These are phyloP conservation scores for Oncopeltus fasciatus DNA, from an alignment of 1,140 invertebrate species.

Conservation along the genomic window DNA sequence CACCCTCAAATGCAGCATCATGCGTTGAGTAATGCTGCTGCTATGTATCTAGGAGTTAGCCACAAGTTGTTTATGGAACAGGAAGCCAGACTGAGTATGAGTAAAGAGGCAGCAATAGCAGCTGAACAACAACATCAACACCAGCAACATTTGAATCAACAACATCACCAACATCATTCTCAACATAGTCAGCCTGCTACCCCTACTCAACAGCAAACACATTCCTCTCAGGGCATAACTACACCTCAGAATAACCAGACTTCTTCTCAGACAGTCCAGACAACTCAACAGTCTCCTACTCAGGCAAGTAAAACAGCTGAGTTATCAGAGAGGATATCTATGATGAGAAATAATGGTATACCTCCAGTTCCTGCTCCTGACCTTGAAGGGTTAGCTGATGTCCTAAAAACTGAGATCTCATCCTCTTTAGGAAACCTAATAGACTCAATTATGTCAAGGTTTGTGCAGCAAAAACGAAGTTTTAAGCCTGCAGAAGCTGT, in stretches of 20 bases:
- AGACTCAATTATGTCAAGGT: slow-evolving; percentile 71
- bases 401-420: slow-evolving; percentile 77
- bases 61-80: slow-evolving; percentile 61
- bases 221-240: slow-evolving; percentile 32
- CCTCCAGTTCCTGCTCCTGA: slow-evolving; percentile 54
- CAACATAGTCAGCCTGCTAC: slow-evolving; percentile 26
- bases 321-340: slow-evolving; percentile 45
- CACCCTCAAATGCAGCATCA: slow-evolving; percentile 33
- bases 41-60: slow-evolving; percentile 52
- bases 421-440: slow-evolving; percentile 70
- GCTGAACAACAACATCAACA: slow-evolving; percentile 36
- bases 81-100: slow-evolving; percentile 51
- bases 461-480: slow-evolving; percentile 57
- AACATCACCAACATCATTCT: slow-evolving; percentile 28
- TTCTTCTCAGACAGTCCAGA: slow-evolving; percentile 14
- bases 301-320: slow-evolving; percentile 32
- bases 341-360: slow-evolving; percentile 43
- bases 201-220: slow-evolving; percentile 20
- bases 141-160: slow-evolving; percentile 28
- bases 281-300: slow-evolving; percentile 19
- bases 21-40: slow-evolving; percentile 49
- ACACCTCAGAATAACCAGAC: slow-evolving; percentile 24
- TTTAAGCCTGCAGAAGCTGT: slow-evolving; percentile 62
- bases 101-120: slow-evolving; percentile 41
- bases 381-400: slow-evolving; percentile 72